These are phyloP conservation scores for Homalodisca vitripennis DNA, from an alignment of 1,140 invertebrate genomes.

Conservation along the genomic window DNA sequence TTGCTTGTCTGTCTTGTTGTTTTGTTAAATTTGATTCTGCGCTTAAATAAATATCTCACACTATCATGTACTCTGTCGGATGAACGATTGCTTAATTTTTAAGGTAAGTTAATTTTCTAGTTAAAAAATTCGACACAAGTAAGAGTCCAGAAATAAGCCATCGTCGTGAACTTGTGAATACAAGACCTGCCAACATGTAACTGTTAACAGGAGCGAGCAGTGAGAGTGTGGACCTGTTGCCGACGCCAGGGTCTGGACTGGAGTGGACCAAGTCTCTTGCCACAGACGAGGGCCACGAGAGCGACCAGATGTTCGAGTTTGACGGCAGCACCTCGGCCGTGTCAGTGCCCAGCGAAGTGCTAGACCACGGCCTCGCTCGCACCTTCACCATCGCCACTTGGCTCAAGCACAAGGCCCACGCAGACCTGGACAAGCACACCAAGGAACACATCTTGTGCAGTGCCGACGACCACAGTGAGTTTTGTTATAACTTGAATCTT, in stretches of 20 bases:
- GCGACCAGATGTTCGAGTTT: conserved; percentile 93
- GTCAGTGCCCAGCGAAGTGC: conserved; percentile 70
- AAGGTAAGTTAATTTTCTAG: no score
- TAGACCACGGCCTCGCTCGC: conserved; percentile 71
- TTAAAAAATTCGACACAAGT: no score
- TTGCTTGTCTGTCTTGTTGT: no score
- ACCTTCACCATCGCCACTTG: conserved; percentile 90
- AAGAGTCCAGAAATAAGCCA: no score
- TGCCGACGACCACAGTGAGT: conserved; percentile 94
- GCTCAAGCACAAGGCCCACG: conserved; percentile 80
- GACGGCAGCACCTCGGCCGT: conserved; percentile 85
- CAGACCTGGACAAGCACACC: conserved; percentile 75
- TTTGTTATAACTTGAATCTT: no score
- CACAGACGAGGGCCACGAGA: conserved; percentile 82
- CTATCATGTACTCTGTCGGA: no score
- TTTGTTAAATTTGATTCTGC: no score
- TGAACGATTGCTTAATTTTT: no score
- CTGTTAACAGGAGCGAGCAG: conserved; percentile 60
- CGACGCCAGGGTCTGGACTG: conserved; percentile 71
- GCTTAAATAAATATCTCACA: no score
- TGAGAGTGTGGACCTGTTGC: conserved; percentile 79
- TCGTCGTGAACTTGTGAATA: no score
- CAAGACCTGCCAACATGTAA: no score
- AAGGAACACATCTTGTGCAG: conserved; percentile 96
- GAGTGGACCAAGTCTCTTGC: conserved; percentile 87